Conservation (phyloP, 2,113 vertebrate species). For the Nothocercus nigrocapillus region DNA sequence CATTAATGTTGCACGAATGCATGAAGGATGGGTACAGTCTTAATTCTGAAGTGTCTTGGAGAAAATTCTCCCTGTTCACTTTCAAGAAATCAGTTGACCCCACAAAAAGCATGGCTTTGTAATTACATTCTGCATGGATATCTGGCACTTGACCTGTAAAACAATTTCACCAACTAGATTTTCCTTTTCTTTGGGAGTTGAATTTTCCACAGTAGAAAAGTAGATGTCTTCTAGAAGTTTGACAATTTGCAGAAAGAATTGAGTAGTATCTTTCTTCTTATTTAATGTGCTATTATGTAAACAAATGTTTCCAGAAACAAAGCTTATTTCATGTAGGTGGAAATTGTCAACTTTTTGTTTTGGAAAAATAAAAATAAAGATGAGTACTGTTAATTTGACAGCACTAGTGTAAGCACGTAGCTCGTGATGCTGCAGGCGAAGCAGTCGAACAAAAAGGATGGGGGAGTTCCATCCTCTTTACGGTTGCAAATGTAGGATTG, state of each 20-base stretch:
- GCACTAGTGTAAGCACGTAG: background rate
- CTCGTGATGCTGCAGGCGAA: background rate
- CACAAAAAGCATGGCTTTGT: constrained; percentile 47
- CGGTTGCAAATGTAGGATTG: background rate
- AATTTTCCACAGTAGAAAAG: constrained; percentile 59
- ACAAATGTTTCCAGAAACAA: background rate
- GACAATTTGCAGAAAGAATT: constrained; percentile 12
- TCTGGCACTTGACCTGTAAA: constrained; percentile 49
- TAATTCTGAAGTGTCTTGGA: constrained; percentile 37
- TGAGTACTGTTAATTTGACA: background rate
- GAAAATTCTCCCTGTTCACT: constrained; percentile 39
- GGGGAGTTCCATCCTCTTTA: background rate
- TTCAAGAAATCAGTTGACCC: constrained; percentile 62
- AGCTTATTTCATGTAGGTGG: background rate
- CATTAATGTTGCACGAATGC: background rate
- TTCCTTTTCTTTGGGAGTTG: constrained; percentile 46
- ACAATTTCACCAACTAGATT: constrained; percentile 53
- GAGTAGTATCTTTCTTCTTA: background rate
- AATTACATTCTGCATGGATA: constrained; percentile 46
- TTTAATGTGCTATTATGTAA: background rate
- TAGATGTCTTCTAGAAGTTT: constrained; percentile 31
- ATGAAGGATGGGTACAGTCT: constrained; percentile 60
- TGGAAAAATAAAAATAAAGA: background rate
- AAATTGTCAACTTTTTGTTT: background rate
- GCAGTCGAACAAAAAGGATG: background rate